Evolutionary conservation across 2,888 invertebrate genomes (phyloP).

Genomic region (Ophion ventricosus): DNA sequence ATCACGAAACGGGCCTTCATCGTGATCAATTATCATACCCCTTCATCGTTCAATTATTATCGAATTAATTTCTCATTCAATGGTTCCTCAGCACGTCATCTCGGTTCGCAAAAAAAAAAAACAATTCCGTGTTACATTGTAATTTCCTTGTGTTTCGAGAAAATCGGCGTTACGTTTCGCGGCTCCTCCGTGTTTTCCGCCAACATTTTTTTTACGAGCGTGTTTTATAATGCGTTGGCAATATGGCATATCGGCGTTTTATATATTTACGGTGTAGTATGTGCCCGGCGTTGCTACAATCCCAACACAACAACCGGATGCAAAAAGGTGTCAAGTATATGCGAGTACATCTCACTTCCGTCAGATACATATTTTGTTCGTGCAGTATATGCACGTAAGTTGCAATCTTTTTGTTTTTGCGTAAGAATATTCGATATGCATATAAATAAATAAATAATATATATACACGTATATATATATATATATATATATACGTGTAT

Average conservation of each 20-base stretch:
- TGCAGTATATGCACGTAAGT: slow-evolving; percentile 61
- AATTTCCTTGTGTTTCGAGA: slow-evolving; percentile 9
- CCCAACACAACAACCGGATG: slow-evolving; percentile 74
- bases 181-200: neutral
- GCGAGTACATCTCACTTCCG: slow-evolving; percentile 76
- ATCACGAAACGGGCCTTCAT: neutral
- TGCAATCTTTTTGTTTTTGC: slow-evolving; percentile 6
- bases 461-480: neutral
- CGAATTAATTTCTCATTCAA: slow-evolving; percentile 36
- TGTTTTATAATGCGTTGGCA: slow-evolving; percentile 58
- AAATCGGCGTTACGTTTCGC: slow-evolving; percentile 12
- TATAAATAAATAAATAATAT: neutral
- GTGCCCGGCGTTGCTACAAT: slow-evolving; percentile 52
- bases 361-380: slow-evolving; percentile 66
- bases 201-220: slow-evolving; percentile 2
- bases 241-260: neutral
- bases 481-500: no score
- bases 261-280: slow-evolving; percentile 1
- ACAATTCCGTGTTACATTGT: neutral
- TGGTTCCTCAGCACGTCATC: neutral
- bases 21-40: slow-evolving; percentile 60
- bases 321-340: slow-evolving; percentile 80
- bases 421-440: neutral
- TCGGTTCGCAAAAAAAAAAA: neutral
- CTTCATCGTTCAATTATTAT: slow-evolving; percentile 60